Conservation (phyloP, 1,140 invertebrate species). For the Cyphomyrmex costatus region DNA sequence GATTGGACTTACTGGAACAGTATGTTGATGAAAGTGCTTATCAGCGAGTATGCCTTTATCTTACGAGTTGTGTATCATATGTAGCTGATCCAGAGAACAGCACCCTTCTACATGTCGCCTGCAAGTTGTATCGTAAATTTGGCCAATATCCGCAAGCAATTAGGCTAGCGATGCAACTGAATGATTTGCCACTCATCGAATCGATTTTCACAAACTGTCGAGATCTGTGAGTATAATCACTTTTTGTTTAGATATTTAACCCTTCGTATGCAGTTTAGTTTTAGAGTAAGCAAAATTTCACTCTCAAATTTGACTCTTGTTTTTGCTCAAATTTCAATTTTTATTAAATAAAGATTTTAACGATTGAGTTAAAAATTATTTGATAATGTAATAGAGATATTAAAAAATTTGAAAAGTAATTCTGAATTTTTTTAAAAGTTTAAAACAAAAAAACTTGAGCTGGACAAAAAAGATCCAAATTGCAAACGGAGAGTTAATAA, state of each 20-base stretch:
- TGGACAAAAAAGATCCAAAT: too few species aligned
- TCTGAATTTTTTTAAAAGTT: too few species aligned
- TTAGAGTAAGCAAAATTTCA: too few species aligned
- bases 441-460: too few species aligned
- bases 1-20: constrained; percentile 94
- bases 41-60: constrained; percentile 97
- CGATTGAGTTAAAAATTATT: too few species aligned
- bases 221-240: constrained; percentile 91
- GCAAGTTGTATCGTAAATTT: constrained; percentile 97
- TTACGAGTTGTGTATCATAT: constrained; percentile 98
- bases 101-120: constrained; percentile 94
- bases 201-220: constrained; percentile 95
- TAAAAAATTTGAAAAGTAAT: too few species aligned
- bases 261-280: too few species aligned
- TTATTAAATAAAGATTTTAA: too few species aligned
- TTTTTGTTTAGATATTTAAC: neutral
- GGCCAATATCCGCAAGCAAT: constrained; percentile 97
- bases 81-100: constrained; percentile 99
- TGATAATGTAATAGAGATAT: too few species aligned
- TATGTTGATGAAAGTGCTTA: constrained; percentile 98
- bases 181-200: constrained; percentile 94
- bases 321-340: too few species aligned
- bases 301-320: too few species aligned
- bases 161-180: constrained; percentile 97
- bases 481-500: neutral